Percentiles rank a stretch among this genome's conserved stretches.
These are phyloP conservation scores for Tenrec ecaudatus DNA, from an alignment of 2,113 vertebrate genomes.

Conservation along the genomic window DNA sequence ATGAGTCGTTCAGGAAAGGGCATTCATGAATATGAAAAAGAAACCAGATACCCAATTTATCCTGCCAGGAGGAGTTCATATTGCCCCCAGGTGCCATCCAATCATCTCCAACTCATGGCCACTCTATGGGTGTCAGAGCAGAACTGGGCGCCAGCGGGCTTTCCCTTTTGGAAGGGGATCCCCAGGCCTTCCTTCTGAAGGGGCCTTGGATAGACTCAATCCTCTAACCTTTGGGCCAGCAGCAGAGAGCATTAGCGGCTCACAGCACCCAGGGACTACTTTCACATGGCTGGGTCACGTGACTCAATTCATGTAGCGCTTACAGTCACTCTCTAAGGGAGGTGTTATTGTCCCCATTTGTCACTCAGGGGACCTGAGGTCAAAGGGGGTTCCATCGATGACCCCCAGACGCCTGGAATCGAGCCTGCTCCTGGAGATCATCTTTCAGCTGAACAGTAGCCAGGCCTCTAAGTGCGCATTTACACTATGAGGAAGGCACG, in stretches of 20 bases:
- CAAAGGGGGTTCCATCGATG: not conserved
- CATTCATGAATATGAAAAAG: conserved; percentile 4
- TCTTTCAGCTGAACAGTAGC: not conserved
- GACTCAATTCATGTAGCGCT: not conserved
- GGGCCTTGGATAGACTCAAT: not conserved
- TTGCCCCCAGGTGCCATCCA: not conserved
- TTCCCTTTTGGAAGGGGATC: not conserved
- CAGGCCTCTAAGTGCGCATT: not conserved
- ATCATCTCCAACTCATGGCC: not conserved
- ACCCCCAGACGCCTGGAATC: not conserved
- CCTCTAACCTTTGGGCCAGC: not conserved
- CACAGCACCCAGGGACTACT: not conserved
- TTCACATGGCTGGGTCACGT: not conserved
- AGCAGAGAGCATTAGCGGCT: not conserved
- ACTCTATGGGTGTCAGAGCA: not conserved
- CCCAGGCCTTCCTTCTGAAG: not conserved
- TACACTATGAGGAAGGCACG: not conserved
- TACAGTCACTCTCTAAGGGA: conserved; percentile 6
- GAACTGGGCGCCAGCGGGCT: not conserved
- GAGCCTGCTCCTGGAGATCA: not conserved
- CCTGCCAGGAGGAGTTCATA: not conserved
- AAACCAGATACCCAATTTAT: no score
- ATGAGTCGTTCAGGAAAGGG: conserved; percentile 26
- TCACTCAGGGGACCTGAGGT: not conserved
- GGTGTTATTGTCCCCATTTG: not conserved